These are phyloP conservation scores for Dysidea cf. avara DNA, from an alignment of 37 sponge, comb jelly and placozoan species.

Conservation along the genomic window DNA sequence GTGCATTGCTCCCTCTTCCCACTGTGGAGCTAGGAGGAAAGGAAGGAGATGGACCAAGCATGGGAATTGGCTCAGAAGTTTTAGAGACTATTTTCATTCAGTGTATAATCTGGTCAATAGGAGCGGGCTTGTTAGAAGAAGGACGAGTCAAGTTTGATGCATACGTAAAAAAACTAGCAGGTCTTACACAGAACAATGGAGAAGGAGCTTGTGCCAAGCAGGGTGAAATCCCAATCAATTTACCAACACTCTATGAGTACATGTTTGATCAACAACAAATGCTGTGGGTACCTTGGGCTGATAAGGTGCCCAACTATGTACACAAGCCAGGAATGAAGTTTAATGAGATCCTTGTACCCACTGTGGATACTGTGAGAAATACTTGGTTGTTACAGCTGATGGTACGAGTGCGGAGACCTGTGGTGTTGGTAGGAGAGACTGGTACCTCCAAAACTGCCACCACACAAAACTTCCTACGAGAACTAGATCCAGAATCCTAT, in stretches of 20 bases:
- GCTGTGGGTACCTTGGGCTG: conserved; percentile 82
- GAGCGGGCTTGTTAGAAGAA: conserved; percentile 89
- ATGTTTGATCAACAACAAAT: conserved; percentile 62
- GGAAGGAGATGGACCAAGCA: conserved; percentile 46
- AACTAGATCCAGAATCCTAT: conserved; percentile 75
- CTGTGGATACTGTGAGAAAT: conserved; percentile 94
- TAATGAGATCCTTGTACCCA: conserved; percentile 96
- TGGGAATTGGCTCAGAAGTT: conserved; percentile 49
- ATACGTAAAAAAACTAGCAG: conserved; percentile 78
- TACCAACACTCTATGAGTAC: conserved; percentile 93
- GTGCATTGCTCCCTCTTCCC: conserved; percentile 77
- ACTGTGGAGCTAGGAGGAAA: conserved; percentile 41
- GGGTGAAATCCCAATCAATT: conserved; percentile 83
- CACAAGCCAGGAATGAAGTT: conserved; percentile 81
- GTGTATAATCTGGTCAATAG: conserved; percentile 92
- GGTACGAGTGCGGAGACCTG: conserved; percentile 81
- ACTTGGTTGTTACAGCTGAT: conserved; percentile 97
- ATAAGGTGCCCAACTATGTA: conserved; percentile 87
- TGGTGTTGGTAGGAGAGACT: conserved; percentile 97
- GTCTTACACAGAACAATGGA: conserved; percentile 61
- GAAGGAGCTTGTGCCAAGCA: conserved; percentile 66
- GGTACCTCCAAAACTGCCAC: conserved; percentile 99
- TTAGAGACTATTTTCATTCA: conserved; percentile 86
- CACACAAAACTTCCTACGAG: conserved; percentile 83
- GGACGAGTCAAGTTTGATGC: conserved; percentile 90